Evolutionary conservation across 2,797 vertebrate genomes (phyloP), one percentile per base, ranked within the genome.

Genomic region (Gephyroberyx darwinii): DNA sequence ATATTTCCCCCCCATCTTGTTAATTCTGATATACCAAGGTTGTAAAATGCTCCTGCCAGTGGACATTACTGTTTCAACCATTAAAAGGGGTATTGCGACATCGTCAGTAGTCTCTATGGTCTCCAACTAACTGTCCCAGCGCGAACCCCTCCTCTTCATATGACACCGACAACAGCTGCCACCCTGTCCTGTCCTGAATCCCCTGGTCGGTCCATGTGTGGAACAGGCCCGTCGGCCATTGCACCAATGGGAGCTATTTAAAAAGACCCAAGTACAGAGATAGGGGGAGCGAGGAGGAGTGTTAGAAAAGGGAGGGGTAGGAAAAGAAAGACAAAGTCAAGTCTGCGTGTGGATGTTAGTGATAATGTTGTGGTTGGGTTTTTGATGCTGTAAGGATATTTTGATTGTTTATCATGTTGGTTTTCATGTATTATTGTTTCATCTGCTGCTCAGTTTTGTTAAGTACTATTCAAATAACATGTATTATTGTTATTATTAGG

Each of bases 101-200:
- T 83, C 82, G 51, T 35, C 17, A 30, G 62, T 17, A 60, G 62
- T 62, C 71, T n/a, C 7, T 35, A 48, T n/a, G n/a, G 57, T 30
- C 61, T 80, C 74, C 63, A 70, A 69, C 65, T 3, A 22, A 62
- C 33, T 35, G 6, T 35, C 33, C 33, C 33, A 35, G 33, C 33
- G 19, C 19, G 72, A 77, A 65, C 60, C 17, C 50, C 67, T 59
- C 77, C 69, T 64, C 81, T 84, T 80, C 88, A 90, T 64, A 74
- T 84, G 89, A 92, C 89, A 93, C 88, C 80, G 1, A n/a, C 79
- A 69, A 75, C 92, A 92, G 90, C 91, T 92, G 92, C 89, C 51
- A 66, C 58, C 56, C 20, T 2, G 22, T 74, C 26, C 26, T 26
- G 26, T 26, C 78, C 71, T 39, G 35, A 19, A 63, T n/a, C 37